A percentile compares a stretch with the other conserved stretches of the same genome.
phyloP scores from a whole-genome alignment of 1,140 invertebrate species.

The Hyposmocoma kahamanoa region DNA sequence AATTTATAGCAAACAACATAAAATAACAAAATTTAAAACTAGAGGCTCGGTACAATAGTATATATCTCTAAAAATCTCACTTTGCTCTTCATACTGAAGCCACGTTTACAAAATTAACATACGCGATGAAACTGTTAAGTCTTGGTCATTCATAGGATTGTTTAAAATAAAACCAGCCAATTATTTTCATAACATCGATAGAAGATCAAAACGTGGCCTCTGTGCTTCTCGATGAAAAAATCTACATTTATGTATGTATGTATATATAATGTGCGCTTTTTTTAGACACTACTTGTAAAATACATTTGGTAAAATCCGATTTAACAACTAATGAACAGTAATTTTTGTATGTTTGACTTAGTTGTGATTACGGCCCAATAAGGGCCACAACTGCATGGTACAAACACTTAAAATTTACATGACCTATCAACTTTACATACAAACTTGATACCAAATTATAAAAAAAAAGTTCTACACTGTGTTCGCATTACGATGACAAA shows the following conservation, averaged over 20 bases:
- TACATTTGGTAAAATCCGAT: conserved; percentile 34
- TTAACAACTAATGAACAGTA: conserved; percentile 36
- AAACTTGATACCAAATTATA: conserved; percentile 43
- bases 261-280: conserved; percentile 46
- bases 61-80: conserved; percentile 39
- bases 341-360: not conserved
- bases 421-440: conserved; percentile 50
- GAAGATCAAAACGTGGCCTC: conserved; percentile 19
- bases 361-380: not conserved
- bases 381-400: conserved; percentile 5
- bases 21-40: no score
- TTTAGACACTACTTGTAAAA: conserved; percentile 36
- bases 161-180: not conserved
- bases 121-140: conserved; percentile 9
- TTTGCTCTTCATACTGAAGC: conserved; percentile 27
- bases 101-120: conserved; percentile 20
- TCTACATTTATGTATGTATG: conserved; percentile 32
- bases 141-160: conserved; percentile 17
- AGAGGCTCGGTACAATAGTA: conserved; percentile 37
- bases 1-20: no score
- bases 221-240: conserved; percentile 17
- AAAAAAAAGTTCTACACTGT: conserved; percentile 47
- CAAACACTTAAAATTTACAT: conserved; percentile 52
- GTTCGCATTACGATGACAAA: conserved; percentile 37
- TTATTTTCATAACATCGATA: conserved; percentile 8